These are phyloP conservation scores for Mycteria americana DNA, from an alignment of 2,797 vertebrate genomes.

Conservation along the genomic window DNA sequence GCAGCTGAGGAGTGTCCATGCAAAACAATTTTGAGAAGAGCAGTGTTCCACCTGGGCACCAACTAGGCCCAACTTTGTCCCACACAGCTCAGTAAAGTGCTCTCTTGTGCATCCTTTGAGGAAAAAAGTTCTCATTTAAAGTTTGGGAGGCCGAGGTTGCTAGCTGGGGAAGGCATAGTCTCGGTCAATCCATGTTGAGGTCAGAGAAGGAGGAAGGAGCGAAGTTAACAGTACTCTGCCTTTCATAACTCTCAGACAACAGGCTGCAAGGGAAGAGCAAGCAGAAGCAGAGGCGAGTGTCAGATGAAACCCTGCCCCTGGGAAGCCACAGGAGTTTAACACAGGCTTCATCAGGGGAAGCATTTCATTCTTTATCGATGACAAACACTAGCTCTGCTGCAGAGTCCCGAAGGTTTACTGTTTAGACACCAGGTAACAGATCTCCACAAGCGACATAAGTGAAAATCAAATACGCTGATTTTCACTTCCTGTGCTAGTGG, in stretches of 20 bases:
- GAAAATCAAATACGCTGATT: background rate
- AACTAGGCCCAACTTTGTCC: slow-evolving; percentile 3
- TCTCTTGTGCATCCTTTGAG: slow-evolving; percentile 62
- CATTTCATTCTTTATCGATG: background rate
- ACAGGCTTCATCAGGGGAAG: background rate
- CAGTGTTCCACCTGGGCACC: slow-evolving; percentile 41
- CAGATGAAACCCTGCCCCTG: background rate
- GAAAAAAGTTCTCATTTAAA: background rate
- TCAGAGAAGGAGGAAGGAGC: slow-evolving; percentile 18
- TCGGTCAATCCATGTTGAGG: slow-evolving; percentile 22
- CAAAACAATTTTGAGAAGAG: slow-evolving; percentile 66
- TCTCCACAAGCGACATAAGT: background rate
- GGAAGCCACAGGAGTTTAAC: background rate
- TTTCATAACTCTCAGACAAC: background rate
- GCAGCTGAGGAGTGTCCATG: slow-evolving; percentile 51
- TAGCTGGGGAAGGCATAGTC: background rate
- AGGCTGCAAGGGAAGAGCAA: background rate
- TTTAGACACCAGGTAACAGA: background rate
- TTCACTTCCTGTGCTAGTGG: background rate
- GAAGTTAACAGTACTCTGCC: slow-evolving; percentile 43
- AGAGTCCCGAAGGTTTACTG: background rate
- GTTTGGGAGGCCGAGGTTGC: slow-evolving; percentile 16
- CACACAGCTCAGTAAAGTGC: slow-evolving; percentile 67
- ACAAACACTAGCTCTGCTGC: background rate
- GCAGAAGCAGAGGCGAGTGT: background rate